phyloP scores from a whole-genome alignment of 2,797 vertebrate genomes.

The Artibeus jamaicensis region DNA sequence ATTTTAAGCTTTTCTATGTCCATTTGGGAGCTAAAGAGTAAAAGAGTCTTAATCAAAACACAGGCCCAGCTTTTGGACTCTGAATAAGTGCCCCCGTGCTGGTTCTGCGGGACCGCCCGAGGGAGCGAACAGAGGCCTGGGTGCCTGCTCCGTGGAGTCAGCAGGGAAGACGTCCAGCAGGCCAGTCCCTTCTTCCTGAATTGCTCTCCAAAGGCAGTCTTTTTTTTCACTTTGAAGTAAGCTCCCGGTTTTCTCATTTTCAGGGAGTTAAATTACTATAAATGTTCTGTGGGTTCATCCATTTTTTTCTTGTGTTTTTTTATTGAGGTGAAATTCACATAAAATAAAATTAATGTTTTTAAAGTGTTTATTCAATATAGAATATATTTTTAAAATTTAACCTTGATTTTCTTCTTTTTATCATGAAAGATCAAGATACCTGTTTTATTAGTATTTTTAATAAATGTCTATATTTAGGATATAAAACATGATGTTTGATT shows the following conservation, averaged over 20 bases:
- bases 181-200: neutral
- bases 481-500: neutral
- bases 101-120: neutral
- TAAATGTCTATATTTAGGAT: neutral
- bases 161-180: neutral
- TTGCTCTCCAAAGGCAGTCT: neutral
- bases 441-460: neutral
- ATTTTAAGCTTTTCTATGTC: neutral
- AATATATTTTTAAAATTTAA: neutral
- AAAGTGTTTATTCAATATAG: neutral
- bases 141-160: neutral
- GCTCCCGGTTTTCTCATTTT: slow-evolving; percentile 42
- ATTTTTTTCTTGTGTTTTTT: neutral
- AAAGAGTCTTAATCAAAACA: neutral
- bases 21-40: neutral
- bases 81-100: neutral
- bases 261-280: slow-evolving; percentile 26
- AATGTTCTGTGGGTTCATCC: neutral
- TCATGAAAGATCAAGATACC: neutral
- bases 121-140: neutral
- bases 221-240: slow-evolving; percentile 28
- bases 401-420: neutral
- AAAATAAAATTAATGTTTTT: neutral
- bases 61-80: neutral
- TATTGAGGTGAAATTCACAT: neutral